A percentile compares a stretch with the other conserved stretches of the same genome.
Conservation (phyloP, 1,140 invertebrate genomes). For the Thaumetopoea pityocampa region DNA sequence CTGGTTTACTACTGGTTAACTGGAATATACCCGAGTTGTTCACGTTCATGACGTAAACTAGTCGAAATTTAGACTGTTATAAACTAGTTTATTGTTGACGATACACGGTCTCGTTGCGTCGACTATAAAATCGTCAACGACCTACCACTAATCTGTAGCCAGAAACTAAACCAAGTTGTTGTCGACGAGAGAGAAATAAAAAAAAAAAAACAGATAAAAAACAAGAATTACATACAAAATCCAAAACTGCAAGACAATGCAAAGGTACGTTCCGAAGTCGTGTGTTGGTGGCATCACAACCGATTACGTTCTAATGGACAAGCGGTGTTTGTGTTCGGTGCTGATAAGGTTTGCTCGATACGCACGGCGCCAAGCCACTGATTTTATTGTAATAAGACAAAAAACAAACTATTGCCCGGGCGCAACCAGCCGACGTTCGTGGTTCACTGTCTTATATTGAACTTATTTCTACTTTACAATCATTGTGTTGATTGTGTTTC, state of each 20-base stretch:
- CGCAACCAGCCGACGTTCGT: constrained; percentile 25
- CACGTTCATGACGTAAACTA: no score
- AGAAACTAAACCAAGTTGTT: no score
- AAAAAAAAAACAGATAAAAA: constrained; percentile 17
- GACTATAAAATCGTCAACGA: no score
- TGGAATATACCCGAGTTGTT: no score
- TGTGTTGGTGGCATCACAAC: constrained; percentile 57
- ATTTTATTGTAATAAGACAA: constrained; percentile 37
- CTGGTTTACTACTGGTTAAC: no score
- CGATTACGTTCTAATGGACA: constrained; percentile 71
- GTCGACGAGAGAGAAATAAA: no score
- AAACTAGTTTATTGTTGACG: no score
- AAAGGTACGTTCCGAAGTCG: constrained; percentile 23
- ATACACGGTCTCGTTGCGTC: no score
- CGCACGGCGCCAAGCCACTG: constrained; percentile 62
- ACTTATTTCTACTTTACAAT: constrained; percentile 18
- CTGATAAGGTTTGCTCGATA: constrained; percentile 62
- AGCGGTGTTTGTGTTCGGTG: constrained; percentile 63
- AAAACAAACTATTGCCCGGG: constrained; percentile 28
- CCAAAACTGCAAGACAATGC: constrained; percentile 51
- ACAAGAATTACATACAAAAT: constrained; percentile 44
- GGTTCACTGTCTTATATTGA: constrained; percentile 30
- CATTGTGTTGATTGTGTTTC: constrained; percentile 14
- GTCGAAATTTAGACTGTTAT: no score
- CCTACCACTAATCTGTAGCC: no score